Evolutionary conservation across 2,113 vertebrate genomes (phyloP).

Genomic region (Lamprotornis superbus): DNA sequence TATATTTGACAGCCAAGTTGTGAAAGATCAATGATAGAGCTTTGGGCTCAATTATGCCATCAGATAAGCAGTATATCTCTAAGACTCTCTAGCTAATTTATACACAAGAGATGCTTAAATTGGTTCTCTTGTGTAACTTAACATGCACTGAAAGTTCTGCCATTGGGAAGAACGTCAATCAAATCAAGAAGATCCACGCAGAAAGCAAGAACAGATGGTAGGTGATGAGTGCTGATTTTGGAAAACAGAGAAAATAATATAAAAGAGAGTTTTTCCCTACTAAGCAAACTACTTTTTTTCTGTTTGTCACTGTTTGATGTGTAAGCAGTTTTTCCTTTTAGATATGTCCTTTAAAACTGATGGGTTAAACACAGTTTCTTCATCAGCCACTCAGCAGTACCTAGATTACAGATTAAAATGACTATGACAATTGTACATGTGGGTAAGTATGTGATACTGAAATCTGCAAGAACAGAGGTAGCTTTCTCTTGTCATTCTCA

Average conservation of each 20-base stretch:
- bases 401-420: not conserved
- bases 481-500: not conserved
- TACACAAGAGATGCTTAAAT: conserved; percentile 53
- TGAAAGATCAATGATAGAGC: not conserved
- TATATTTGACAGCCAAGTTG: not conserved
- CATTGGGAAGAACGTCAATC: conserved; percentile 18
- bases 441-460: not conserved
- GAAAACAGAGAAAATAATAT: not conserved
- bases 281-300: not conserved
- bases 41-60: conserved; percentile 41
- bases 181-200: not conserved
- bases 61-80: conserved; percentile 3
- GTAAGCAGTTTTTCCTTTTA: not conserved
- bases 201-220: conserved; percentile 45
- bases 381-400: not conserved
- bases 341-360: not conserved
- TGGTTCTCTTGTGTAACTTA: conserved; percentile 34
- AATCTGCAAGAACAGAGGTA: not conserved
- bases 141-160: conserved; percentile 40
- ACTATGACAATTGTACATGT: not conserved
- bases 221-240: conserved; percentile 23
- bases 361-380: not conserved
- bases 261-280: not conserved
- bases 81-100: conserved; percentile 55
- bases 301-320: not conserved